Conservation (phyloP, 2,797 vertebrate genomes). For the Sciurus carolinensis region DNA sequence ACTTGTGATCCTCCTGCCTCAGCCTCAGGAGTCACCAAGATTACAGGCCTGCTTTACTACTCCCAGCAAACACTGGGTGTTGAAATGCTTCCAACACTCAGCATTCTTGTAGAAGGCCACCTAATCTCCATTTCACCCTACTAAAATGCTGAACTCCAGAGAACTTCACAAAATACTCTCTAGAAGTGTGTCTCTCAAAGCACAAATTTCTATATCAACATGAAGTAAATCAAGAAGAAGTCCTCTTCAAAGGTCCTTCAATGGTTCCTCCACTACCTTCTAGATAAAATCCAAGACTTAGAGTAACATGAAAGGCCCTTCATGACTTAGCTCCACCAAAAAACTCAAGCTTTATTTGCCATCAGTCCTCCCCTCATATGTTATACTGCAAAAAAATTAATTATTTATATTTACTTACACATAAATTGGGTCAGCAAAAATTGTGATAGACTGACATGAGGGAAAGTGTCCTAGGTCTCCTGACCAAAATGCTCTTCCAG, state of each 20-base stretch:
- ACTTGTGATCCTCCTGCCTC: too few species aligned
- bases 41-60: too few species aligned
- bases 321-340: neutral
- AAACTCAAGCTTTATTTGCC: neutral
- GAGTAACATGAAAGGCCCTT: neutral
- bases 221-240: neutral
- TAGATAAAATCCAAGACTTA: neutral
- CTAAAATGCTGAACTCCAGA: neutral
- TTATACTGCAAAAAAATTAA: neutral
- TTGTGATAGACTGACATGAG: neutral
- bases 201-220: neutral
- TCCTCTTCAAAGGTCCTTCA: neutral
- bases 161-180: neutral
- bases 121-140: neutral
- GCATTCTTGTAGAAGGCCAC: neutral
- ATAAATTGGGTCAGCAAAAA: neutral
- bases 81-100: neutral
- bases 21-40: too few species aligned
- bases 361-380: neutral
- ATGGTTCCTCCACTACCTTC: neutral
- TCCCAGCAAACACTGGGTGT: neutral
- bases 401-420: constrained; percentile 12
- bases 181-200: neutral
- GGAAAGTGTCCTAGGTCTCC: too few species aligned
- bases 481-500: neutral